Evolutionary conservation across 2,113 vertebrate genomes (phyloP).

Genomic region (Cercopithecus mona): DNA sequence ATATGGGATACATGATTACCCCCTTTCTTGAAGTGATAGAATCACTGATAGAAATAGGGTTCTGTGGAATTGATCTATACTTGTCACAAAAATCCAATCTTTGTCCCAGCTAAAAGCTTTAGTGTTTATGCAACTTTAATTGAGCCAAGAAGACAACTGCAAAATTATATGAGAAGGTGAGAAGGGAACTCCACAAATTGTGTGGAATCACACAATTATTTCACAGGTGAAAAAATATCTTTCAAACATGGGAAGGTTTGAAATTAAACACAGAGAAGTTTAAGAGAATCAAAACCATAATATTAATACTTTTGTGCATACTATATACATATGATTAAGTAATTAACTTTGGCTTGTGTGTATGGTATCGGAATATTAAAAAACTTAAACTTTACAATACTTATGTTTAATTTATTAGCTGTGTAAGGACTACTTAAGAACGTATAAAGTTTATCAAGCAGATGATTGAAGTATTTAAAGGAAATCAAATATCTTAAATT

Average conservation of each 20-base stretch:
- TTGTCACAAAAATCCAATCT: background rate
- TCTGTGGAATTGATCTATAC: background rate
- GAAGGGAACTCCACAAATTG: background rate
- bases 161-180: background rate
- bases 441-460: constrained; percentile 7
- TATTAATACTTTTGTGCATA: background rate
- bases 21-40: background rate
- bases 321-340: background rate
- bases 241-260: constrained; percentile 3
- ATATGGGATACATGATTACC: background rate
- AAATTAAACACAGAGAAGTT: background rate
- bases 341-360: background rate
- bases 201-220: background rate
- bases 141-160: background rate
- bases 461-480: background rate
- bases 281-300: background rate
- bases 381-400: background rate
- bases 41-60: background rate
- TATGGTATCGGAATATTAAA: background rate
- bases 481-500: constrained; percentile 30
- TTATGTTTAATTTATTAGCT: constrained; percentile 17
- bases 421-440: background rate
- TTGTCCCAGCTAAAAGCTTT: background rate
- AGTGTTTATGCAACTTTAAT: background rate
- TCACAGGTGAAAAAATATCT: background rate